Base-by-base conservation (phyloP, 2,888 invertebrate species). In the Biston betularia region DNA sequence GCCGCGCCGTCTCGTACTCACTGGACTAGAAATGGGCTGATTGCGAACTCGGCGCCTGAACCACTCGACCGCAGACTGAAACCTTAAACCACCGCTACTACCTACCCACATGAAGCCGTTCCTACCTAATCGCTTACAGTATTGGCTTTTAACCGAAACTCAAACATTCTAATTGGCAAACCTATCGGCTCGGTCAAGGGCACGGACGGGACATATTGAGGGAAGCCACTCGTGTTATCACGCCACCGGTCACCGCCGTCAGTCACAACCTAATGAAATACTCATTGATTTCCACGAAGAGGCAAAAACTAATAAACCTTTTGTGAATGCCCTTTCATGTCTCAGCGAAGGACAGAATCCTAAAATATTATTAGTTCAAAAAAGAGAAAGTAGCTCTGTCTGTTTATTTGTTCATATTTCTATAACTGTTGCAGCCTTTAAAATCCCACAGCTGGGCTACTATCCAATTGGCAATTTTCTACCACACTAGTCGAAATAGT, bases 1-100 rank as follows among this genome's bases (percentile, higher is more conserved):
- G 72, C 52, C 72, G 65, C 63, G 49, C 61, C 68, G 69, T 61
- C 67, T 71, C 63, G 59, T 44, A 56, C 68, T 65, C 81, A 74
- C 64, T 82, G 77, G 73, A 83, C 80, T 84, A 81, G 86, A 86
- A 85, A 84, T 84, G 77, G 74, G 67, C 78, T 78, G 83, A 86
- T 84, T 82, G 81, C 79, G 74, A 81, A 49, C 72, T 65, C 77
- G 84, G 85, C 84, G 86, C 86, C 85, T 83, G 68, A 72, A 73
- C 85, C 84, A 83, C 84, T 86, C 85, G 75, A 89, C 89, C 90
- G 87, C 89, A 89, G 83, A 84, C 83, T 83, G 89, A 79, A 89
- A 89, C 82, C 80, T 78, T 69, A 89, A 81, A 86, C 88, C 69
- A 65, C 75, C 70, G 72, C 79, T 77, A 74, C 79, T 81, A 78